These are phyloP conservation scores for Lasiurus cinereus DNA, from an alignment of 2,113 vertebrate species.

Conservation along the genomic window DNA sequence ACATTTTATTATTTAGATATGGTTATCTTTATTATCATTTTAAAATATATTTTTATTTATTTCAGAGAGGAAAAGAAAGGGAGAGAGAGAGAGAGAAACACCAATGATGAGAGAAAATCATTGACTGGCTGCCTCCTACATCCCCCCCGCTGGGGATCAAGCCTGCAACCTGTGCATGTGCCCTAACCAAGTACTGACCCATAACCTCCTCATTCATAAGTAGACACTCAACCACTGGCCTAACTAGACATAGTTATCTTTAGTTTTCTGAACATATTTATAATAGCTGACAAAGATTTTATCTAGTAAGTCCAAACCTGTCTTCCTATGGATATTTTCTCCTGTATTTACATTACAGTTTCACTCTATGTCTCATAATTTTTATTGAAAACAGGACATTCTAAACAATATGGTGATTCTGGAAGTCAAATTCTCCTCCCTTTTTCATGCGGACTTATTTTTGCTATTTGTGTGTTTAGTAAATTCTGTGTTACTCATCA, in stretches of 20 bases:
- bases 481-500: neutral
- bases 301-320: neutral
- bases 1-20: neutral
- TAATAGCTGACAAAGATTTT: neutral
- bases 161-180: too few relatives aligned
- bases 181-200: too few relatives aligned
- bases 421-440: neutral
- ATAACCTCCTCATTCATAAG: too few relatives aligned
- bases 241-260: neutral
- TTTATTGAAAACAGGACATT: neutral
- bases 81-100: too few relatives aligned
- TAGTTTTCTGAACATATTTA: neutral
- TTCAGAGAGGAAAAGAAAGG: too few relatives aligned
- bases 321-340: neutral
- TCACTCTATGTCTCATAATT: neutral
- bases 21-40: neutral
- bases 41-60: too few relatives aligned
- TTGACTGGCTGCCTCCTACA: too few relatives aligned
- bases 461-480: neutral
- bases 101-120: too few relatives aligned
- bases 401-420: neutral
- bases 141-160: too few relatives aligned
- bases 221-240: too few relatives aligned
- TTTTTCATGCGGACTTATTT: neutral
- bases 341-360: neutral